Evolutionary conservation across 1,140 invertebrate species (phyloP), one percentile per base, ranked within the genome.

Genomic region (Bombus vancouverensis): DNA sequence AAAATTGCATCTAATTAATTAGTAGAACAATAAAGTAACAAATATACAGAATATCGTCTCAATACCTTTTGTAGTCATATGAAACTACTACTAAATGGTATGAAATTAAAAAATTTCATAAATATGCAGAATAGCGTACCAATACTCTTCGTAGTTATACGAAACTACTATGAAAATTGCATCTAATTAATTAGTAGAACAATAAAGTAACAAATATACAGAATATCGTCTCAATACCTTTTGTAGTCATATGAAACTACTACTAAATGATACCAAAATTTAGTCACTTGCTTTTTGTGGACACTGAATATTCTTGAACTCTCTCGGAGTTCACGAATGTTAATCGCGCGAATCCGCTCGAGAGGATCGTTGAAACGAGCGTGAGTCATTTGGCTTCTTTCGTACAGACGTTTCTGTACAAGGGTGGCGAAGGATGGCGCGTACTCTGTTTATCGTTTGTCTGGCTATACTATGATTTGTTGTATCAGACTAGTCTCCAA

Each of bases 361-460:
- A 72, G 39, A 72, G 70, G 39, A 72, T 72, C 39, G 39, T 72
- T 42, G 70, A 15, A 42, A n/a, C 39, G 42, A 10, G 42, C 13
- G n/a, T 73, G 71, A 73, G 71, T 73, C 71, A 44, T 73, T 73
- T 73, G 71, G 71, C 71, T 73, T 73, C 71, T 73, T 44, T 44
- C 42, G 15, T 44, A 42, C 59, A n/a, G 28, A 62, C 42, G 71
- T 73, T 44, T 44, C 28, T 15, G 25, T n/a, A 15, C 39, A 32
- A 5, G 71, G 42, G 42, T 44, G 25, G 28, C 8, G n/a, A 73
- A 32, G 2, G n/a, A 22, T 32, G n/a, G 42, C 70, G 39, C 28
- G 70, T 15, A 25, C 12, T 18, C n/a, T 73, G 42, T n/a, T 44
- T 73, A 44, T 28, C n/a, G 39, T 44, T 73, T 73, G 39, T 15